These are phyloP conservation scores for Pammene aurita DNA, from an alignment of 2,888 invertebrate genomes.

Conservation along the genomic window DNA sequence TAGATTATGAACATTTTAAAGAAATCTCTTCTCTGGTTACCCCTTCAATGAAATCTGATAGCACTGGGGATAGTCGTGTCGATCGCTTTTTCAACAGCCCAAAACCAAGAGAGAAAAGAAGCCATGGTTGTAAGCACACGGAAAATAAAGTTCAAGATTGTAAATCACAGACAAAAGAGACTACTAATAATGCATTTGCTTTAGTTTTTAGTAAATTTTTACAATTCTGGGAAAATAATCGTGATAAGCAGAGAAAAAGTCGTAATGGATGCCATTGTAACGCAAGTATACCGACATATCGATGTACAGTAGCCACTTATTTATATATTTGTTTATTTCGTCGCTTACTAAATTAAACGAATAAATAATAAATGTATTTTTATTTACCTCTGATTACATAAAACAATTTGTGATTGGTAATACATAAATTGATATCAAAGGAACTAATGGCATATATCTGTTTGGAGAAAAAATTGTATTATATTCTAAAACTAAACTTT, in stretches of 20 bases:
- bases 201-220: conserved; percentile 53
- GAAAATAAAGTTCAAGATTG: conserved; percentile 31
- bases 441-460: not conserved
- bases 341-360: conserved; percentile 35
- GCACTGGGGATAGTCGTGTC: conserved; percentile 31
- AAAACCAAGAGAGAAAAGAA: conserved; percentile 52
- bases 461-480: not conserved
- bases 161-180: conserved; percentile 42
- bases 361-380: not conserved
- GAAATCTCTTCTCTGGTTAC: conserved; percentile 4
- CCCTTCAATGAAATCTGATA: conserved; percentile 29
- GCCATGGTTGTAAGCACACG: conserved; percentile 25
- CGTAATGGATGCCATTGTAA: conserved; percentile 46
- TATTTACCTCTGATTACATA: not conserved
- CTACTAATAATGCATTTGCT: conserved; percentile 57
- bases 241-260: conserved; percentile 35
- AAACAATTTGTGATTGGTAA: conserved; percentile 2
- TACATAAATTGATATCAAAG: not conserved
- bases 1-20: not conserved
- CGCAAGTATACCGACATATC: conserved; percentile 36
- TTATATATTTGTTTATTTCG: conserved; percentile 41
- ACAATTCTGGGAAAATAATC: conserved; percentile 46
- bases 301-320: conserved; percentile 34
- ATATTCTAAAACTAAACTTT: not conserved
- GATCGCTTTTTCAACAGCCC: conserved; percentile 50